These are phyloP conservation scores for Hyppa rectilinea DNA, from an alignment of 2,888 invertebrate genomes.

Conservation along the genomic window DNA sequence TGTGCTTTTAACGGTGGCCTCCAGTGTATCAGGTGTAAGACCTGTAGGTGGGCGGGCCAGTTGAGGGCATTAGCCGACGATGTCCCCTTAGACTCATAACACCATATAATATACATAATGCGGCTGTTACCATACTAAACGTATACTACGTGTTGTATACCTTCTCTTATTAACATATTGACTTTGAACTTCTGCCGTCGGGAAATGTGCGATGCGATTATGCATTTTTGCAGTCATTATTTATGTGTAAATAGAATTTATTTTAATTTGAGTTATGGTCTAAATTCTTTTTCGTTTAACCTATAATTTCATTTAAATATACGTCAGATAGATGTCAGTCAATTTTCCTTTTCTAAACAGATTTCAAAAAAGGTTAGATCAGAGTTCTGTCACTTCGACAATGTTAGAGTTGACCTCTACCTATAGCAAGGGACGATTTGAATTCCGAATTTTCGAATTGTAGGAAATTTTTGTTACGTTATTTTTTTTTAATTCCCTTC, in stretches of 20 bases:
- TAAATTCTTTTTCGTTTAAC: no score
- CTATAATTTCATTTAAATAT: no score
- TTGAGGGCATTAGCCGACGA: slow-evolving; percentile 72
- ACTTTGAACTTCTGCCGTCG: slow-evolving; percentile 34
- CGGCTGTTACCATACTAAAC: slow-evolving; percentile 31
- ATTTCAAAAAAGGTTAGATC: no score
- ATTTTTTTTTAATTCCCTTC: not conserved
- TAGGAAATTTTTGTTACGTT: not conserved
- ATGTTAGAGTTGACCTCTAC: no score
- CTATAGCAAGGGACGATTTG: no score
- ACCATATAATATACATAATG: slow-evolving; percentile 59
- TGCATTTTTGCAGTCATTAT: slow-evolving; percentile 5
- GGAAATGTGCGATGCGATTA: slow-evolving; percentile 3
- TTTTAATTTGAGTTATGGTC: no score
- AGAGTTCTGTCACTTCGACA: no score
- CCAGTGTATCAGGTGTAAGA: slow-evolving; percentile 65
- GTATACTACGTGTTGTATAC: slow-evolving; percentile 2
- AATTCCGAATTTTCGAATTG: not conserved
- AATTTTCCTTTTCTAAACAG: no score
- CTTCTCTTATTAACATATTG: slow-evolving; percentile 20
- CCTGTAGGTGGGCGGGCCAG: slow-evolving; percentile 67
- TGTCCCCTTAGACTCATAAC: slow-evolving; percentile 62
- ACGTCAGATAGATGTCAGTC: no score
- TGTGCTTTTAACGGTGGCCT: slow-evolving; percentile 42
- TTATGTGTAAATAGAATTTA: no score